Evolutionary conservation across 2,113 vertebrate species (phyloP).

Genomic region (Acinonyx jubatus): DNA sequence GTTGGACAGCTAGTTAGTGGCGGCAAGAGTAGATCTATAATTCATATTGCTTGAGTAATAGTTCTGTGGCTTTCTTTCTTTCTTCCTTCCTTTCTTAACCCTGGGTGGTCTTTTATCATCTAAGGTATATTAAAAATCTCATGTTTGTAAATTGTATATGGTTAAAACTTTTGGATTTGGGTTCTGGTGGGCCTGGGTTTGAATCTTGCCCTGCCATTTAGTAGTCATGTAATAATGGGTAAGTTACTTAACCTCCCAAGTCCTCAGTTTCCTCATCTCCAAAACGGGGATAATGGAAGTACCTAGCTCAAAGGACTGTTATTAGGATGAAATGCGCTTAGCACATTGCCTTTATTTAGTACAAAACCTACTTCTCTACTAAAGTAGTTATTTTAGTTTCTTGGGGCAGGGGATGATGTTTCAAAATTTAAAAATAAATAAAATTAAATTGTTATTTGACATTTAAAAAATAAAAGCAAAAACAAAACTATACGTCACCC

Average conservation of each 20-base stretch:
- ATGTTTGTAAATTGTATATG: neutral
- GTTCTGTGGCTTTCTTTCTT: neutral
- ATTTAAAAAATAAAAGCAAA: neutral
- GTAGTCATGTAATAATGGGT: neutral
- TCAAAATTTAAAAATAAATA: constrained; percentile 10
- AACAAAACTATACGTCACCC: too few species aligned
- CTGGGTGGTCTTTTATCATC: neutral
- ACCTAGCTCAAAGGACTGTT: neutral
- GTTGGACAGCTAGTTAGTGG: neutral
- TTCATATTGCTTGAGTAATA: neutral
- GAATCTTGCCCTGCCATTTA: neutral
- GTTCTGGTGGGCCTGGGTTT: neutral
- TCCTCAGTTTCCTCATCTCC: neutral
- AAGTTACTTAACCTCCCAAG: neutral
- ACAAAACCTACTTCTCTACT: neutral
- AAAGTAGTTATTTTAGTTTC: neutral
- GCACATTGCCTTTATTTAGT: neutral
- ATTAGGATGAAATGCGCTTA: neutral
- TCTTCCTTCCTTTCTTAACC: neutral
- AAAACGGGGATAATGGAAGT: neutral
- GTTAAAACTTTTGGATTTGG: neutral
- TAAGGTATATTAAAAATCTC: neutral
- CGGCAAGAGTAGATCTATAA: neutral
- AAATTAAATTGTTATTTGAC: too few species aligned
- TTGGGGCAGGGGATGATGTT: neutral